Base-by-base conservation (phyloP, 2,113 vertebrate genomes). In the Oryzias celebensis region DNA sequence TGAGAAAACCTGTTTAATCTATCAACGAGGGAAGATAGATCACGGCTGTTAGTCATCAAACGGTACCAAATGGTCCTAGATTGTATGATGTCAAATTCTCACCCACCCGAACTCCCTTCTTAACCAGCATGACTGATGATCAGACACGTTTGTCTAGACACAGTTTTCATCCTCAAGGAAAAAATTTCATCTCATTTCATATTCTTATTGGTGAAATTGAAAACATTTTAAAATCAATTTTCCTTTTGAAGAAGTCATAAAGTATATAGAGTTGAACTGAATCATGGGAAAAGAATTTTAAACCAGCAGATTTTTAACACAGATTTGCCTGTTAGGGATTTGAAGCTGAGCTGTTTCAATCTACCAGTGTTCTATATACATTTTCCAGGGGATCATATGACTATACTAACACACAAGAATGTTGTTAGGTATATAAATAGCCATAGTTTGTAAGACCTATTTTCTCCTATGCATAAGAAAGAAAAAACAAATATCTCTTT, bases 361-460 rank as follows among this genome's bases (percentile, higher is more conserved):
- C 66, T 82, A 72, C 76, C 12, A n/a, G 62, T 26, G n/a, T 41
- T 50, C 78, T 77, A 62, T 84, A 76, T 64, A 68, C 62, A 58
- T 68, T 48, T 60, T 59, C 76, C 48, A 20, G 43, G 45, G 8
- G 60, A n/a, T 75, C 86, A 87, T 74, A 79, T 83, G 83, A 86
- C 77, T 65, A 45, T 66, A 71, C 64, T 83, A 87, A 85, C 81
- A 77, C 81, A 80, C 65, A 85, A 85, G 85, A 86, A 88, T 88
- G 82, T 80, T 85, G 83, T 84, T 76, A 80, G 87, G 85, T 82
- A 88, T 89, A 88, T 86, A 89, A 89, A 88, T 87, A 87, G 86
- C 82, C 67, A 80, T 77, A 69, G 77, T 66, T 78, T 73, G 83
- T 71, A 82, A 84, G 80, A 78, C 78, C 71, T 86, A 88, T 90